phyloP scores from a whole-genome alignment of 2,888 invertebrate species.

The Erpobdella octoculata region DNA sequence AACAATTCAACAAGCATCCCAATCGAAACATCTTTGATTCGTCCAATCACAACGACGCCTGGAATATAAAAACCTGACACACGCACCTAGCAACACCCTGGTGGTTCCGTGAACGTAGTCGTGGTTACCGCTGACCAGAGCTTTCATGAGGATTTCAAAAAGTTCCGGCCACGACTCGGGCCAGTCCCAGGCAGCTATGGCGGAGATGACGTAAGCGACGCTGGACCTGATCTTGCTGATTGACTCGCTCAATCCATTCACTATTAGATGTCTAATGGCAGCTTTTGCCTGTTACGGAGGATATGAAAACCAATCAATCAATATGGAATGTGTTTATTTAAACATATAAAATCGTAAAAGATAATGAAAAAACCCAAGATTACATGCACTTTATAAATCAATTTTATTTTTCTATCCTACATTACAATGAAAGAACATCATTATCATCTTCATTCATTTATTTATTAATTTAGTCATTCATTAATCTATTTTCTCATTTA shows the following conservation, averaged over 20 bases:
- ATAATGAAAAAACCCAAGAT: too few relatives aligned
- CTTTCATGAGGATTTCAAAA: constrained; percentile 62
- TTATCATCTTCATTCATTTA: too few relatives aligned
- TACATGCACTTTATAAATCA: too few relatives aligned
- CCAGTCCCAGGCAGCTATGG: constrained; percentile 68
- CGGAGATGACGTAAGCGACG: constrained; percentile 65
- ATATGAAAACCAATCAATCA: not conserved
- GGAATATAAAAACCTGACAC: too few relatives aligned
- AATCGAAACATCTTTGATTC: too few relatives aligned
- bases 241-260: constrained; percentile 61
- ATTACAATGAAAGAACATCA: too few relatives aligned
- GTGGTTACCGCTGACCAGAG: constrained; percentile 57
- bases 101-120: constrained; percentile 64
- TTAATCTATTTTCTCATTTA: too few relatives aligned
- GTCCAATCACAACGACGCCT: too few relatives aligned
- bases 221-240: constrained; percentile 64
- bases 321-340: not conserved
- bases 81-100: constrained; percentile 59
- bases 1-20: not conserved
- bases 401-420: too few relatives aligned
- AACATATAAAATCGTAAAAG: too few relatives aligned
- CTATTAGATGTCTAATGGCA: constrained; percentile 61
- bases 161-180: constrained; percentile 66
- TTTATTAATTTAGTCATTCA: too few relatives aligned
- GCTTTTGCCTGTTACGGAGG: constrained; percentile 55